A percentile compares a stretch with the other conserved stretches of the same genome.
Conservation (phyloP, 2,888 invertebrate genomes). For the Acanthosepion pharaonis region DNA sequence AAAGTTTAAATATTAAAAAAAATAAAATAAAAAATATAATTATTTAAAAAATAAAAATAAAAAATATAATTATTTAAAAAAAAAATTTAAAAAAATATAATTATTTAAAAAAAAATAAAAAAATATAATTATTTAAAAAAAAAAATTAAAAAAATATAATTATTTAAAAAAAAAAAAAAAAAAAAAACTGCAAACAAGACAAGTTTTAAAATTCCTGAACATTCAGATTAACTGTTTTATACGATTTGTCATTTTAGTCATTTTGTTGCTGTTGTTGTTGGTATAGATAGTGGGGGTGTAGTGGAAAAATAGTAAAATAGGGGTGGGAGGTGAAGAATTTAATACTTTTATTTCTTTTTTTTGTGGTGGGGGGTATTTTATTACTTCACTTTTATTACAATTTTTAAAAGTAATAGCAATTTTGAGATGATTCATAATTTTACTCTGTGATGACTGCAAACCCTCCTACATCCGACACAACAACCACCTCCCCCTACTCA, state of each 20-base stretch:
- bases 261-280: neutral
- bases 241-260: conserved; percentile 33
- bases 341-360: neutral
- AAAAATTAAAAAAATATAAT: neutral
- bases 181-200: neutral
- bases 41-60: neutral
- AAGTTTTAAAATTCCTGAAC: neutral
- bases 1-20: neutral
- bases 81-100: neutral
- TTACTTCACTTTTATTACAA: neutral
- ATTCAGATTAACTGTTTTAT: neutral
- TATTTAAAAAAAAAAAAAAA: neutral
- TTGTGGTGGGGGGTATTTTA: neutral
- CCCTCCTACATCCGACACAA: neutral
- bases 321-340: neutral
- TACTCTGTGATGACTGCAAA: neutral
- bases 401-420: conserved; percentile 13
- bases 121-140: neutral
- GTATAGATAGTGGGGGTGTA: neutral
- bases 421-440: conserved; percentile 18
- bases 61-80: no score
- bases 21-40: neutral
- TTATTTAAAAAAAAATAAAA: neutral
- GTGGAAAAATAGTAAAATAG: neutral
- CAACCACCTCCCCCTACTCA: neutral